Conservation (phyloP, 2,888 invertebrate genomes). For the Pteria penguin region DNA sequence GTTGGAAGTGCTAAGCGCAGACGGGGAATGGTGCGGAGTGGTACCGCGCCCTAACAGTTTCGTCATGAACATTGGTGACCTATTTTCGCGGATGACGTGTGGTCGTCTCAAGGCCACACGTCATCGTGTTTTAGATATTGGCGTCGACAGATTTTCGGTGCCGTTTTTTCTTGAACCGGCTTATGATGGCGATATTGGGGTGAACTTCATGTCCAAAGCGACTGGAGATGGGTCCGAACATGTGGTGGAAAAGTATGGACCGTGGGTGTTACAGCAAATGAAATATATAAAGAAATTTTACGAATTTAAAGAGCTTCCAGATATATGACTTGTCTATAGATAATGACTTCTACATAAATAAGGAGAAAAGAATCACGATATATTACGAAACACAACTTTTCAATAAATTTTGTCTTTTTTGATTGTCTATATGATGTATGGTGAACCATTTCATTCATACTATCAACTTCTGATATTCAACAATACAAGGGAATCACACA, state of each 20-base stretch:
- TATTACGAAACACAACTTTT: too few relatives aligned
- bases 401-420: too few relatives aligned
- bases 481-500: too few relatives aligned
- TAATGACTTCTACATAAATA: too few relatives aligned
- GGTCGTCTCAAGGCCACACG: slow-evolving; percentile 60
- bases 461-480: too few relatives aligned
- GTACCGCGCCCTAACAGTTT: slow-evolving; percentile 56
- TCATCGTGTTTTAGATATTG: slow-evolving; percentile 62
- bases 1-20: slow-evolving; percentile 48
- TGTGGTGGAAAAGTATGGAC: slow-evolving; percentile 42
- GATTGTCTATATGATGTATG: too few relatives aligned
- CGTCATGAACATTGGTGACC: slow-evolving; percentile 65
- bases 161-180: slow-evolving; percentile 64
- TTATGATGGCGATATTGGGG: slow-evolving; percentile 58
- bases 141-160: slow-evolving; percentile 54
- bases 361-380: too few relatives aligned
- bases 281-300: slow-evolving; percentile 52
- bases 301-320: slow-evolving; percentile 57
- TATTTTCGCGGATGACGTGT: slow-evolving; percentile 59
- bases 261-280: slow-evolving; percentile 31
- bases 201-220: slow-evolving; percentile 55
- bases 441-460: too few relatives aligned
- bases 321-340: too few relatives aligned
- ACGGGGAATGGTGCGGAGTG: slow-evolving; percentile 56
- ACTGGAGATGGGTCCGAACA: slow-evolving; percentile 48